Evolutionary conservation across 2,113 vertebrate species (phyloP).

Genomic region (Hemiprocne comata): DNA sequence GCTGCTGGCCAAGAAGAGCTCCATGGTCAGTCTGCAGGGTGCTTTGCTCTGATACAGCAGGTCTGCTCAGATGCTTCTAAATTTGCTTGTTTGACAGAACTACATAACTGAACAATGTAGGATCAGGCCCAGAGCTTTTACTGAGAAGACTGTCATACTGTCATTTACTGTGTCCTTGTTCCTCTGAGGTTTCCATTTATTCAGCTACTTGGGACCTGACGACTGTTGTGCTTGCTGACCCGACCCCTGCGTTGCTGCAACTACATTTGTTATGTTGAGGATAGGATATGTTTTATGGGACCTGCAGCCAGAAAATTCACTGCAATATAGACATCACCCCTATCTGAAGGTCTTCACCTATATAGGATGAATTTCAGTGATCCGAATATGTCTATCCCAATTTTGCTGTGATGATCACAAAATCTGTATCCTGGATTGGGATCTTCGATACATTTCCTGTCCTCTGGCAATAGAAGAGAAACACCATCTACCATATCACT

Average conservation of each 20-base stretch:
- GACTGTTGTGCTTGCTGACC: not conserved
- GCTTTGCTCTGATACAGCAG: not conserved
- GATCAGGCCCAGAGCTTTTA: not conserved
- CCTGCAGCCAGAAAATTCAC: not conserved
- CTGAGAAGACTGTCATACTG: not conserved
- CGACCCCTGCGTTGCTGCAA: not conserved
- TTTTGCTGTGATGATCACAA: not conserved
- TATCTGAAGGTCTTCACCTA: not conserved
- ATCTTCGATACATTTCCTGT: not conserved
- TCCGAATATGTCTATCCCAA: not conserved
- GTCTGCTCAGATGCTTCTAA: not conserved
- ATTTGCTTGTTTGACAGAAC: not conserved
- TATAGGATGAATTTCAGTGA: not conserved
- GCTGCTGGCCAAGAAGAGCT: not conserved
- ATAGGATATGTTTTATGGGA: not conserved
- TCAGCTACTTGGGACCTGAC: not conserved
- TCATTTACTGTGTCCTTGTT: not conserved
- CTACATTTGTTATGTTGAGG: not conserved
- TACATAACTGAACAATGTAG: not conserved
- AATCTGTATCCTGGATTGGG: not conserved
- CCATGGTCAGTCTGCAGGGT: accelerated
- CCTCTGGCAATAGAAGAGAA: not conserved
- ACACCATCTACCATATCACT: not conserved
- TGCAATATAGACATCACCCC: not conserved
- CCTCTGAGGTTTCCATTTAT: not conserved